Conservation (phyloP, 2,888 invertebrate genomes). For the Caenorhabditis plicata region DNA sequence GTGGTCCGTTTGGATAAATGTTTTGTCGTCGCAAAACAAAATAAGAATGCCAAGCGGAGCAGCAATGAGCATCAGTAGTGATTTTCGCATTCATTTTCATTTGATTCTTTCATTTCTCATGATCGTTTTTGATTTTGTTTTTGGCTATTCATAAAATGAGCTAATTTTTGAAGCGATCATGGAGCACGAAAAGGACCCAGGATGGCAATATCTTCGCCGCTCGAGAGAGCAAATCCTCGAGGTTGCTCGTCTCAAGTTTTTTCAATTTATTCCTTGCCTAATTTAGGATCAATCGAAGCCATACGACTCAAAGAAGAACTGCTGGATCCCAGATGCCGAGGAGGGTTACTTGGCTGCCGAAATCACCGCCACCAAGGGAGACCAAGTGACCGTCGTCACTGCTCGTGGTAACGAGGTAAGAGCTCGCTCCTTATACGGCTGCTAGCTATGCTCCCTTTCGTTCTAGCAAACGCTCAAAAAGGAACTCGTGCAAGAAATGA, state of each 20-base stretch:
- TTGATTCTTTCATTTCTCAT: too few relatives aligned
- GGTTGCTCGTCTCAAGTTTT: slow-evolving; percentile 27
- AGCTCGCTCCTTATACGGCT: neutral
- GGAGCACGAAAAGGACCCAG: slow-evolving; percentile 63
- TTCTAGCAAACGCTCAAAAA: slow-evolving; percentile 78
- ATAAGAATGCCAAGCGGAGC: too few relatives aligned
- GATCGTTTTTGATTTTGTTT: too few relatives aligned
- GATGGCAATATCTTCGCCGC: slow-evolving; percentile 63
- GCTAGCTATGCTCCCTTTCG: neutral
- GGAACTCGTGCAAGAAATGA: slow-evolving; percentile 89
- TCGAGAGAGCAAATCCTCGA: slow-evolving; percentile 60
- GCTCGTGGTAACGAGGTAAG: slow-evolving; percentile 69
- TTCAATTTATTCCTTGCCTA: neutral
- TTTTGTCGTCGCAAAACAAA: too few relatives aligned
- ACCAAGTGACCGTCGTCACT: slow-evolving; percentile 86
- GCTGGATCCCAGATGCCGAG: slow-evolving; percentile 57
- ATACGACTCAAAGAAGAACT: slow-evolving; percentile 58
- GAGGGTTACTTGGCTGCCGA: slow-evolving; percentile 89
- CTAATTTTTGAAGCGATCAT: too few relatives aligned
- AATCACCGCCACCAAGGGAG: slow-evolving; percentile 97
- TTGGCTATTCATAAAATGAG: too few relatives aligned
- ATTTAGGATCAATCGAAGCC: slow-evolving; percentile 52
- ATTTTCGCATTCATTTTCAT: too few relatives aligned
- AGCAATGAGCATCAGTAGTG: too few relatives aligned
- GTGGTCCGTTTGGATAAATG: too few relatives aligned